Evolutionary conservation across 2,113 vertebrate species (phyloP).

Genomic region (Oxyura jamaicensis): DNA sequence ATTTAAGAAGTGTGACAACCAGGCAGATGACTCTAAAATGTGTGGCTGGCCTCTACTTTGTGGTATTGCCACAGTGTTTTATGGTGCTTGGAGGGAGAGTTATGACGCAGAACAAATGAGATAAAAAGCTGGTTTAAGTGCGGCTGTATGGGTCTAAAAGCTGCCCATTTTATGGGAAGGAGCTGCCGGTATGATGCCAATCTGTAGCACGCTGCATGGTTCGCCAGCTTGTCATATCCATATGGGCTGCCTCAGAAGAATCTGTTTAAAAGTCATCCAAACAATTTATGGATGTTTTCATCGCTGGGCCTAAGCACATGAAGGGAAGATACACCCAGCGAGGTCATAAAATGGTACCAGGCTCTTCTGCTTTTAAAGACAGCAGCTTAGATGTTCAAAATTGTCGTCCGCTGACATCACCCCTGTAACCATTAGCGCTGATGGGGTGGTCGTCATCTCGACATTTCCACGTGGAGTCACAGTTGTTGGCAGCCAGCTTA

Average conservation of each 20-base stretch:
- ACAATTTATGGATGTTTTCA: slow-evolving; percentile 4
- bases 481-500: not conserved
- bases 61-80: slow-evolving; percentile 33
- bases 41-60: not conserved
- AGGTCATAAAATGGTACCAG: not conserved
- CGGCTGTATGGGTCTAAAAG: slow-evolving; percentile 44
- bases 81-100: slow-evolving; percentile 23
- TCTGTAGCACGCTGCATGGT: slow-evolving; percentile 20
- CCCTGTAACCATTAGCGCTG: not conserved
- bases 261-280: slow-evolving; percentile 44
- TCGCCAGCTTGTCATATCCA: slow-evolving; percentile 17
- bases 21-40: slow-evolving; percentile 20
- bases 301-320: not conserved
- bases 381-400: not conserved
- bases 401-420: slow-evolving; percentile 5
- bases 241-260: slow-evolving; percentile 48
- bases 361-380: slow-evolving; percentile 19
- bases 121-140: slow-evolving; percentile 58
- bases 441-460: not conserved
- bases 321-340: slow-evolving; percentile 1
- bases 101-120: slow-evolving; percentile 63
- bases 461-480: not conserved
- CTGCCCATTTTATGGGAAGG: slow-evolving; percentile 42
- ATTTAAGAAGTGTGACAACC: slow-evolving; percentile 14
- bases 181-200: not conserved